A percentile compares a stretch with the other conserved stretches of the same genome.
Evolutionary conservation across 30 jellyfish, hydroid and myxozoan species (phyloP).

Genomic region (Mastigias papua): DNA sequence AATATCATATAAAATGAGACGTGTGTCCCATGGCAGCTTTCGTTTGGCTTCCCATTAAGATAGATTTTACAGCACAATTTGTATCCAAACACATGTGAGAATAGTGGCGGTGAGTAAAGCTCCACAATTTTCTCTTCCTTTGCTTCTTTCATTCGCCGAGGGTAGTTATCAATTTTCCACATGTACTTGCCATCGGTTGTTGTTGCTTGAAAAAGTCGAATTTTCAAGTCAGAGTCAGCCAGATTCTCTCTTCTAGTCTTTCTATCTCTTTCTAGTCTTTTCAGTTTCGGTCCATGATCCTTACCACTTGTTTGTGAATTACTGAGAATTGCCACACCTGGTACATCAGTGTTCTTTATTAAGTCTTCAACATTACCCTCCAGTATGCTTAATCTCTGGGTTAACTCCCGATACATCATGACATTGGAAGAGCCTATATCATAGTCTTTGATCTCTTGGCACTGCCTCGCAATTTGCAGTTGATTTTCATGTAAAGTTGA

Average conservation of each 20-base stretch:
- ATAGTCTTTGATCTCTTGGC: neutral
- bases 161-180: slow-evolving; percentile 85
- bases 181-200: slow-evolving; percentile 75
- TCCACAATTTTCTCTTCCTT: slow-evolving; percentile 51
- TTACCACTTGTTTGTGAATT: neutral
- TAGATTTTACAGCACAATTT: slow-evolving; percentile 62
- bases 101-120: slow-evolving; percentile 85
- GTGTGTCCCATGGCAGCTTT: slow-evolving; percentile 44
- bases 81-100: slow-evolving; percentile 66
- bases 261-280: slow-evolving; percentile 58
- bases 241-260: slow-evolving; percentile 31
- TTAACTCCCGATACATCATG: neutral
- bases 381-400: neutral
- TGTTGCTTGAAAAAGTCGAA: slow-evolving; percentile 72
- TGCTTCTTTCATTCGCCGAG: slow-evolving; percentile 76
- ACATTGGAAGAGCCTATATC: neutral
- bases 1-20: slow-evolving; percentile 70
- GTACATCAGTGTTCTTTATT: neutral
- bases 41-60: slow-evolving; percentile 69
- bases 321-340: neutral
- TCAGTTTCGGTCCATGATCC: slow-evolving; percentile 9
- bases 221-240: slow-evolving; percentile 60
- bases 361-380: neutral
- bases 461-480: neutral
- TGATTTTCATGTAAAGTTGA: neutral